Percentiles rank a stretch among this genome's conserved stretches.
These are phyloP conservation scores for Propsilocerus akamusi DNA, from an alignment of 1,140 invertebrate genomes.

Conservation along the genomic window DNA sequence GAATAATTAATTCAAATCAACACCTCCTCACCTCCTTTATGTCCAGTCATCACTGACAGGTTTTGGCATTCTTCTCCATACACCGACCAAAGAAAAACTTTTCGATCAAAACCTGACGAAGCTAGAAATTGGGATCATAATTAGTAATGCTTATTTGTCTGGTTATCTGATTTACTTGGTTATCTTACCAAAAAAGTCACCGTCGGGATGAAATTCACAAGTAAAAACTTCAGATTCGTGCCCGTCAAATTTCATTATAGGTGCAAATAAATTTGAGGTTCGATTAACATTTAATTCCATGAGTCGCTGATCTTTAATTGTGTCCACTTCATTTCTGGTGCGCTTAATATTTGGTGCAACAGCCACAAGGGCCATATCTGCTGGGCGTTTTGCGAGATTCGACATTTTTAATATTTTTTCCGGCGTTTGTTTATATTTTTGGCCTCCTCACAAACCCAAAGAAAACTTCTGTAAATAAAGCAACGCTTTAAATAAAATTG, in stretches of 20 bases:
- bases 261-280: conserved; percentile 76
- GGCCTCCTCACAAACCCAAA: no score
- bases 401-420: no score
- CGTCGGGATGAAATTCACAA: conserved; percentile 90
- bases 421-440: no score
- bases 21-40: no score
- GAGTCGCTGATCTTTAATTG: conserved; percentile 20
- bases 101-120: conserved; percentile 89
- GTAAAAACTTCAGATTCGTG: conserved; percentile 94
- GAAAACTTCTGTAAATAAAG: no score
- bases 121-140: conserved; percentile 33
- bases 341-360: conserved; percentile 40
- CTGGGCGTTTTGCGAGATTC: conserved; percentile 19
- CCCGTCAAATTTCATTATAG: conserved; percentile 93
- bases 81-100: conserved; percentile 94
- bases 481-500: no score
- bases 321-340: conserved; percentile 33
- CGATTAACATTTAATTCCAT: conserved; percentile 37
- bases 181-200: conserved; percentile 37
- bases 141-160: not conserved
- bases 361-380: conserved; percentile 34
- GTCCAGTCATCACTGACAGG: conserved; percentile 76
- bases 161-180: not conserved
- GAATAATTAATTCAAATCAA: no score
- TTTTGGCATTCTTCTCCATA: conserved; percentile 94